Base-by-base conservation (phyloP, 2,888 invertebrate species). In the Agrochola macilenta region DNA sequence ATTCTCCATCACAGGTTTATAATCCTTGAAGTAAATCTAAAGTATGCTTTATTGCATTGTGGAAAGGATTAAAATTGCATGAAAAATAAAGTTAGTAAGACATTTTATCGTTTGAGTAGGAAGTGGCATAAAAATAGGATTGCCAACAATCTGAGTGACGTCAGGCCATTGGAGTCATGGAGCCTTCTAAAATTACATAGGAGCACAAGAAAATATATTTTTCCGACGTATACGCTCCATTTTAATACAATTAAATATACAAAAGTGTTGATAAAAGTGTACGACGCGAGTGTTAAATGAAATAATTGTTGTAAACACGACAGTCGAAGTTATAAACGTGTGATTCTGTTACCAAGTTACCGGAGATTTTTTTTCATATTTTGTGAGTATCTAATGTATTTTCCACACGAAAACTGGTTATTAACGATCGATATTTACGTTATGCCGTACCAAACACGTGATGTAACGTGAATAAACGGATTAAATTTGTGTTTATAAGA, bases 131-230 rank as follows among this genome's bases (percentile, higher is more conserved):
- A 95, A 96, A 96, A 96, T 96, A 96, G 96, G 96, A 96, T 96
- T 95, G 96, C 96, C 96, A 96, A 96, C 96, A 94, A 95, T 95
- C 93, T 91, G 92, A 92, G 94, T 97, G 97, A 97, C 97, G 97
- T 97, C 97, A 96, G 94, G 89, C 90, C 88, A 93, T 94, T 93
- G 93, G 94, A 95, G 94, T 92, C 91, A 94, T 93, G 92, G 93
- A 93, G 94, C 93, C 95, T 93, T 95, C 96, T 97, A 96, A 96
- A 95, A 96, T 97, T 97, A 97, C 96, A 95, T 92, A 90, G 89
- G 92, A 93, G 93, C 90, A 83, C 90, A 93, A 91, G 92, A 95
- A 94, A 94, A 93, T 92, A 91, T 92, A 93, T 93, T 94, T 94
- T 93, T 91, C 90, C 86, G 74, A 89, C 92, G 89, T 91, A 89